Conservation (phyloP, 2,113 vertebrate genomes). For the Sula dactylatra region DNA sequence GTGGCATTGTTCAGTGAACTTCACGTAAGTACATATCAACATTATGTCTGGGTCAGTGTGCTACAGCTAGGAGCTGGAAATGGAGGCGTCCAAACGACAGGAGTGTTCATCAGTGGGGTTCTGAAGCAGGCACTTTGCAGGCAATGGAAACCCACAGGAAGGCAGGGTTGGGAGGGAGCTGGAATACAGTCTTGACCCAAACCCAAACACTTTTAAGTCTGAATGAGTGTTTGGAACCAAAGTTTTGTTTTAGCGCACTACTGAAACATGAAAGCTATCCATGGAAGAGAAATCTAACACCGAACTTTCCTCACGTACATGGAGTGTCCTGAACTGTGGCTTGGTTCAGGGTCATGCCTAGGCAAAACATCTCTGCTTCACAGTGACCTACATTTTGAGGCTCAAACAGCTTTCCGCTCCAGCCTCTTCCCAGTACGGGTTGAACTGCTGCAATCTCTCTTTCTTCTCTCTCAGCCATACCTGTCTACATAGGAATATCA, state of each 20-base stretch:
- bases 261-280: background rate
- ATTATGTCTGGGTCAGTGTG: background rate
- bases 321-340: background rate
- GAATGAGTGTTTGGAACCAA: background rate
- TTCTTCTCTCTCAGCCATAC: background rate
- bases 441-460: background rate
- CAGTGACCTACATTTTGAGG: background rate
- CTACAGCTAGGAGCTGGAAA: background rate
- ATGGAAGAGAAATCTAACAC: background rate
- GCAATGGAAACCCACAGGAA: background rate
- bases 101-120: background rate
- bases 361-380: background rate
- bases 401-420: background rate
- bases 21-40: background rate
- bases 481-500: background rate
- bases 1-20: slow-evolving; percentile 25
- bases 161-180: background rate
- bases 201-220: background rate
- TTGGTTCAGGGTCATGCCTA: background rate
- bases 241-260: background rate
- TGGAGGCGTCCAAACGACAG: background rate
- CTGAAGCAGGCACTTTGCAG: background rate
- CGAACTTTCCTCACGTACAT: background rate
- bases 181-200: background rate
- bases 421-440: background rate